phyloP scores from a whole-genome alignment of 2,113 vertebrate genomes.

The Microcebus jonahi region DNA sequence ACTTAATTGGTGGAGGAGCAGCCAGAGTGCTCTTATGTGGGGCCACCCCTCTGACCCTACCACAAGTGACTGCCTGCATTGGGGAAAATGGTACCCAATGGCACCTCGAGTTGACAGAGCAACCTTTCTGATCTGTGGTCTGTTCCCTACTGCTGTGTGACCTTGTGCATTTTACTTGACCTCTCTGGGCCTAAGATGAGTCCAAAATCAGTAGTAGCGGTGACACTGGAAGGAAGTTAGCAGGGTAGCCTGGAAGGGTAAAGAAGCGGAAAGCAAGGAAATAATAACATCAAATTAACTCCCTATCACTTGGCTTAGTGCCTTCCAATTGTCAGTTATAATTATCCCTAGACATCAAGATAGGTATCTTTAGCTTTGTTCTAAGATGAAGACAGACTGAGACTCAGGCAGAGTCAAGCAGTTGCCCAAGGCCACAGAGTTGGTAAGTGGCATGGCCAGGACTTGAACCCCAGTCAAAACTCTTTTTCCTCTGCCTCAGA shows the following conservation, averaged over 20 bases:
- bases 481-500: not conserved
- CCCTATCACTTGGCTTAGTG: not conserved
- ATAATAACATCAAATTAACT: not conserved
- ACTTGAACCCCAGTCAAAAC: not conserved
- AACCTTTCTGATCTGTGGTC: not conserved
- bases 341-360: not conserved
- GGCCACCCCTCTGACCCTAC: not conserved
- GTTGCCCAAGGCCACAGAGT: not conserved
- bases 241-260: not conserved
- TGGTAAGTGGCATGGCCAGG: not conserved
- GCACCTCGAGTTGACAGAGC: not conserved
- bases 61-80: too few relatives aligned
- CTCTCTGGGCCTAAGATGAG: not conserved
- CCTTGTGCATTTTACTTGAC: not conserved
- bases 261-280: not conserved
- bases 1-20: fast-evolving
- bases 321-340: not conserved
- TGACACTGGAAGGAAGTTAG: not conserved
- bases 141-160: not conserved
- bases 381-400: not conserved
- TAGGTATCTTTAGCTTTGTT: not conserved
- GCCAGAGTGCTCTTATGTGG: fast-evolving
- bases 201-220: not conserved
- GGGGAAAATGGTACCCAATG: not conserved
- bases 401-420: not conserved